phyloP scores from a whole-genome alignment of 2,888 invertebrate genomes.

The Meta bourneti region DNA sequence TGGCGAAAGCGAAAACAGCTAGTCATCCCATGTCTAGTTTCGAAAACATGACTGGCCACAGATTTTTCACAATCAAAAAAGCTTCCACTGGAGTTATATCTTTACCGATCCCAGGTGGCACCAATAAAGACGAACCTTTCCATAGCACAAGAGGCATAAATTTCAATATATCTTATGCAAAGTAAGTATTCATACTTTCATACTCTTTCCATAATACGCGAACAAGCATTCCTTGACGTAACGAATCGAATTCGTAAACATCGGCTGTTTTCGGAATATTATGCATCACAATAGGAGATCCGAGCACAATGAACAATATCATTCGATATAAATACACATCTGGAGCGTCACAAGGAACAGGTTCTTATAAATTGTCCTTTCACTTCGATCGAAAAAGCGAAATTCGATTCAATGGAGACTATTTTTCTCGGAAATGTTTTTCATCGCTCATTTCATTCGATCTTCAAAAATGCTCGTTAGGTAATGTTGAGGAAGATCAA shows the following conservation, averaged over 20 bases:
- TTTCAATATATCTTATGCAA: conserved; percentile 27
- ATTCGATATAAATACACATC: not conserved
- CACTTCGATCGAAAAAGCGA: not conserved
- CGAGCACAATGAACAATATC: not conserved
- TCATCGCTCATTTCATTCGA: not conserved
- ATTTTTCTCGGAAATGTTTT: not conserved
- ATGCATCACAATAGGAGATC: not conserved
- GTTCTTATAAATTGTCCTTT: not conserved
- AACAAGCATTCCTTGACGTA: not conserved
- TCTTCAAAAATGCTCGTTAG: not conserved
- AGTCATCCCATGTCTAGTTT: not conserved
- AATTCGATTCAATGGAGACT: not conserved
- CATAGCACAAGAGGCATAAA: not conserved
- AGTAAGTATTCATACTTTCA: not conserved
- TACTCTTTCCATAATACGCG: conserved; percentile 7
- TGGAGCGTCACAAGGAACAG: not conserved
- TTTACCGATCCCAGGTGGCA: conserved; percentile 10
- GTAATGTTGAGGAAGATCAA: not conserved
- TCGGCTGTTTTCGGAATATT: not conserved
- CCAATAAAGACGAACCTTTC: not conserved
- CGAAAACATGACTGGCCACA: not conserved
- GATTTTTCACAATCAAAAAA: conserved; percentile 26
- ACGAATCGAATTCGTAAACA: not conserved
- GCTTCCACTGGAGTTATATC: not conserved
- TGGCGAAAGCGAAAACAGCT: too few relatives aligned